These are phyloP conservation scores for Cephalopterus ornatus DNA, from an alignment of 2,113 vertebrate species.

Conservation along the genomic window DNA sequence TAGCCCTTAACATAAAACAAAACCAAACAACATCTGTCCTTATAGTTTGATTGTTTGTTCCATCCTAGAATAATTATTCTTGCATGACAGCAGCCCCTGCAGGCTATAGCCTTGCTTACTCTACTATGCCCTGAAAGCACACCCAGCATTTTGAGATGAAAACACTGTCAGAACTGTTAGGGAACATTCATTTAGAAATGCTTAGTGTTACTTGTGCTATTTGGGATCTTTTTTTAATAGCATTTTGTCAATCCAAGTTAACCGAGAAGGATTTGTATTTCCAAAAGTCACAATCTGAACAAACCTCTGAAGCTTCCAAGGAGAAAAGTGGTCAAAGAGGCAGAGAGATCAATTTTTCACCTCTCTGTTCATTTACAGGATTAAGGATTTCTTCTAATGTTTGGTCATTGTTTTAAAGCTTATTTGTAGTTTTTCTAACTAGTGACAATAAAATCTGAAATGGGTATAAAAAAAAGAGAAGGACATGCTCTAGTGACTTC, in stretches of 20 bases:
- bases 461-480: not conserved
- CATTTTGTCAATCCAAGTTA: not conserved
- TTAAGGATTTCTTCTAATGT: not conserved
- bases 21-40: constrained; percentile 65
- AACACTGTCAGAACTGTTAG: not conserved
- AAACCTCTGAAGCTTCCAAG: not conserved
- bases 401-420: not conserved
- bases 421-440: not conserved
- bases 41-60: constrained; percentile 65
- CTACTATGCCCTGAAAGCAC: constrained; percentile 26
- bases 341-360: not conserved
- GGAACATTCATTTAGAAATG: not conserved
- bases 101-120: constrained; percentile 62
- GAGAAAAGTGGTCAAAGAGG: not conserved
- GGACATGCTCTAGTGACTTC: not conserved
- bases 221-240: not conserved
- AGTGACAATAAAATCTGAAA: not conserved
- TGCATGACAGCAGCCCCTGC: constrained; percentile 77
- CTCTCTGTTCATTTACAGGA: not conserved
- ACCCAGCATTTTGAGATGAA: not conserved
- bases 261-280: not conserved
- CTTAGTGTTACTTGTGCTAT: not conserved
- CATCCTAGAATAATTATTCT: constrained; percentile 55
- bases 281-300: not conserved
- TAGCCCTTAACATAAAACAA: constrained; percentile 64